Percentiles rank a stretch among this genome's conserved stretches.
These are phyloP conservation scores for Corythornis cristatus DNA, from an alignment of 2,113 vertebrate species.

Conservation along the genomic window DNA sequence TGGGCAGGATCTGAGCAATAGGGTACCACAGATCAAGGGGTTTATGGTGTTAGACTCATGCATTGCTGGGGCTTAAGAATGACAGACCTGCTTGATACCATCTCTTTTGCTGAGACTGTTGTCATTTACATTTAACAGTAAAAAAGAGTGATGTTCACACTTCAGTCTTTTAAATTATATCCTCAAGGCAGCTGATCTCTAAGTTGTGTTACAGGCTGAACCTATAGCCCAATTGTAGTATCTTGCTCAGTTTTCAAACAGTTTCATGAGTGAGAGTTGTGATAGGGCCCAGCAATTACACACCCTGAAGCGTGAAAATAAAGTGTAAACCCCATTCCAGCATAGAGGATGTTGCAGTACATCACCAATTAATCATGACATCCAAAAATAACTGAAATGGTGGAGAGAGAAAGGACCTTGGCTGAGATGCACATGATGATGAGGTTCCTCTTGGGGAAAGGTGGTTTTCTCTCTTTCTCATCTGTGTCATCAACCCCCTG, in stretches of 20 bases:
- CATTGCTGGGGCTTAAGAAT: background rate
- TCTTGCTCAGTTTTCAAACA: background rate
- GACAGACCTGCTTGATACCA: background rate
- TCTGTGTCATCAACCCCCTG: background rate
- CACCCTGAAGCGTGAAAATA: background rate
- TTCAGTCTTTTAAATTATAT: background rate
- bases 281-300: background rate
- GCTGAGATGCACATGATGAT: background rate
- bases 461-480: background rate
- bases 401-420: background rate
- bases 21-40: background rate
- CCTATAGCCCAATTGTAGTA: accelerated
- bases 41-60: background rate
- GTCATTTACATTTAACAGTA: background rate
- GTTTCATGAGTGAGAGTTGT: background rate
- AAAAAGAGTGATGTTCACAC: background rate
- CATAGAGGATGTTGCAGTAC: background rate
- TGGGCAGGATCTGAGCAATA: background rate
- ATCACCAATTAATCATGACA: background rate
- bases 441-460: background rate
- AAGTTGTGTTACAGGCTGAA: background rate
- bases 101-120: background rate
- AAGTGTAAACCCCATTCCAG: background rate
- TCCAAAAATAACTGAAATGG: background rate
- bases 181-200: background rate